A percentile compares a stretch with the other conserved stretches of the same genome.
Evolutionary conservation across 1,140 invertebrate species (phyloP).

Genomic region (Diprion similis): DNA sequence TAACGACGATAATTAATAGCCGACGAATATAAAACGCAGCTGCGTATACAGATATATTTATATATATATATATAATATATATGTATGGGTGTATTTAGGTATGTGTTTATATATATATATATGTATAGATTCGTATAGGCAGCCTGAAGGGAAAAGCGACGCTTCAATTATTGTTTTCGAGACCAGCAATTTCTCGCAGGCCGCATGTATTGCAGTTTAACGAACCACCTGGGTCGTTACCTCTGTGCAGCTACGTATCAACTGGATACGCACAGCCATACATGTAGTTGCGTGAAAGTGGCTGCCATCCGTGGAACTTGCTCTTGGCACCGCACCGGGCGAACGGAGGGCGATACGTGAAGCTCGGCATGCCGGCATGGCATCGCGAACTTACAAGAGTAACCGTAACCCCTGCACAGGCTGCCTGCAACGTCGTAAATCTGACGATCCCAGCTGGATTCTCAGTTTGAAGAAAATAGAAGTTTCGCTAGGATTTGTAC

Average conservation of each 20-base stretch:
- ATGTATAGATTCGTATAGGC: too few relatives aligned
- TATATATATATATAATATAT: too few relatives aligned
- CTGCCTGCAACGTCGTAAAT: neutral
- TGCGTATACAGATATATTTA: too few relatives aligned
- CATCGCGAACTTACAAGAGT: neutral
- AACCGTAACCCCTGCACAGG: neutral
- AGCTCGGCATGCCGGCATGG: neutral
- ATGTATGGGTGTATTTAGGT: too few relatives aligned
- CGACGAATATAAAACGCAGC: too few relatives aligned
- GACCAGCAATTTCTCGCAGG: neutral
- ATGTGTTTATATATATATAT: too few relatives aligned
- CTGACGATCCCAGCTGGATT: neutral
- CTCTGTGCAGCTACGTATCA: neutral
- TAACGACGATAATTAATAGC: too few relatives aligned
- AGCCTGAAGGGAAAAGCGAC: neutral
- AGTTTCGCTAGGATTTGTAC: too few relatives aligned
- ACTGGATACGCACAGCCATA: neutral
- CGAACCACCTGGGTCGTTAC: neutral
- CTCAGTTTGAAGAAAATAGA: too few relatives aligned
- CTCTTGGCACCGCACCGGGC: neutral
- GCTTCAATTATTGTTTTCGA: neutral
- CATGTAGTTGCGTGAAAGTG: slow-evolving; percentile 1
- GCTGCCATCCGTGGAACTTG: neutral
- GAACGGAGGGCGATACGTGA: neutral
- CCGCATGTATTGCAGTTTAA: neutral